Conservation (phyloP, 2,888 invertebrate genomes). For the Drosophila monieri region DNA sequence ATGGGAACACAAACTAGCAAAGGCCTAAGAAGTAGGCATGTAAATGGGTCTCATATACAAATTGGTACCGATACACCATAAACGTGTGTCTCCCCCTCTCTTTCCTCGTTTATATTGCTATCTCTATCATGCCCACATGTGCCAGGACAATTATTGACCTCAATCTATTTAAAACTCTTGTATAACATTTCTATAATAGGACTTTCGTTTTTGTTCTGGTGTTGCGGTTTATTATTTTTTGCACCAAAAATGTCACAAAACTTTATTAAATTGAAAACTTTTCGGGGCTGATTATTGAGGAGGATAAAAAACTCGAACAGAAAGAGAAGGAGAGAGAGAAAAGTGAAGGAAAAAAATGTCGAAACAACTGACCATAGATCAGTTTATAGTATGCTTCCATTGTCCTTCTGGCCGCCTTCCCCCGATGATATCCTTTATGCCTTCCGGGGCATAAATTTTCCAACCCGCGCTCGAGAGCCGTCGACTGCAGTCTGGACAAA, state of each 20-base stretch:
- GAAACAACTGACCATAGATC: conserved; percentile 55
- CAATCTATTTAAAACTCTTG: conserved; percentile 65
- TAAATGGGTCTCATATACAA: conserved; percentile 55
- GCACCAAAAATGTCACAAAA: conserved; percentile 39
- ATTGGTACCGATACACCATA: conserved; percentile 45
- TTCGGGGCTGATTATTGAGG: conserved; percentile 45
- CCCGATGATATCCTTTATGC: conserved; percentile 64
- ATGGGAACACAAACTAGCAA: conserved; percentile 22
- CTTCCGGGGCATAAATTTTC: conserved; percentile 68
- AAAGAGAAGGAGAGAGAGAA: conserved; percentile 1
- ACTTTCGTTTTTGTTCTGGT: conserved; percentile 31
- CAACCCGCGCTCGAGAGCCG: conserved; percentile 44
- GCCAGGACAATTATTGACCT: conserved; percentile 66
- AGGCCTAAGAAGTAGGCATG: conserved; percentile 25
- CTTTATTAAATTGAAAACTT: conserved; percentile 40
- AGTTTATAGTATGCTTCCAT: conserved; percentile 36
- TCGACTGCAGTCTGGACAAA: conserved; percentile 52
- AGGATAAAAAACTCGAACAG: conserved; percentile 1
- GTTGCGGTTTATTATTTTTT: conserved; percentile 15
- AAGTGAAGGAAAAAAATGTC: conserved; percentile 12
- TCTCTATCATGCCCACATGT: conserved; percentile 32
- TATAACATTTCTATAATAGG: conserved; percentile 26
- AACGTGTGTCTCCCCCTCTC: conserved; percentile 29
- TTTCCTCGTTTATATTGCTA: conserved; percentile 1
- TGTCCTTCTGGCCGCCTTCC: conserved; percentile 20